These are phyloP conservation scores for Rhagonycha fulva DNA, from an alignment of 2,888 invertebrate genomes.

Conservation along the genomic window DNA sequence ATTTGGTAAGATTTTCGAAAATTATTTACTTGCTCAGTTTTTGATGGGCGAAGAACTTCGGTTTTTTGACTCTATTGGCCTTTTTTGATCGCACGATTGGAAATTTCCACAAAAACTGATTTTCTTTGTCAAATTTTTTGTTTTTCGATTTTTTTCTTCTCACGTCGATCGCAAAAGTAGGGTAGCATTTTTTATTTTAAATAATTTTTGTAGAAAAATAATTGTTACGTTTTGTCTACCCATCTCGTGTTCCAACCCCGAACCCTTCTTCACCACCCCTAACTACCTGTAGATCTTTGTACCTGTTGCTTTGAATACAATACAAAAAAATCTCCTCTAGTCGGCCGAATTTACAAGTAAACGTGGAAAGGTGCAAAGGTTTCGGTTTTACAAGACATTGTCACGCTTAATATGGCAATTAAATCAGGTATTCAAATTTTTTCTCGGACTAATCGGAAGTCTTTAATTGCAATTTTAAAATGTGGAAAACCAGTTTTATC, in stretches of 20 bases:
- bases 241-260: not conserved
- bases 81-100: not conserved
- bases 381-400: not conserved
- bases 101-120: not conserved
- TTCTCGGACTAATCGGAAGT: not conserved
- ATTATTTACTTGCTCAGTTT: not conserved
- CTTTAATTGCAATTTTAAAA: not conserved
- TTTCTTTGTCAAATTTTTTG: not conserved
- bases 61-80: not conserved
- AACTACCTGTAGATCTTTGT: not conserved
- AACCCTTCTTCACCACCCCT: not conserved
- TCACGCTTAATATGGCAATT: not conserved
- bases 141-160: not conserved
- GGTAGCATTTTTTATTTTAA: not conserved
- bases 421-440: not conserved
- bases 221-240: not conserved
- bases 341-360: not conserved
- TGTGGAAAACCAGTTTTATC: not conserved
- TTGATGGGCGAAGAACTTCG: not conserved
- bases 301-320: not conserved
- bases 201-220: not conserved
- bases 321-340: not conserved
- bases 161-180: not conserved
- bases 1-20: not conserved
- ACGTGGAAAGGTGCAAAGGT: not conserved